Evolutionary conservation across 1,140 invertebrate genomes (phyloP).

Genomic region (Vanessa tameamea): DNA sequence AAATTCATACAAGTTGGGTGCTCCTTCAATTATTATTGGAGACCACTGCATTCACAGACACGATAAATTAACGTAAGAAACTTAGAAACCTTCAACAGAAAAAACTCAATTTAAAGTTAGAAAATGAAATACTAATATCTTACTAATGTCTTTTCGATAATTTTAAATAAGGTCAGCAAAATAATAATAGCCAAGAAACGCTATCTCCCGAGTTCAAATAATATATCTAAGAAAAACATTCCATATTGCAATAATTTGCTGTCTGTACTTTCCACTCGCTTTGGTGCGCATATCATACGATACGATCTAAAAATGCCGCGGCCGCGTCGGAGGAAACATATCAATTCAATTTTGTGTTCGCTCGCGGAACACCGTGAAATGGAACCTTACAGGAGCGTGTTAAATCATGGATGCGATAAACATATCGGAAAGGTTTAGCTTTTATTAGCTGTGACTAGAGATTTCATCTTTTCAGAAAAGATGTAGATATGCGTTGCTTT

Average conservation of each 20-base stretch:
- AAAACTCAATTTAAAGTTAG: too few relatives aligned
- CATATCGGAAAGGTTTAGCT: slow-evolving; percentile 62
- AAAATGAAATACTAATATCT: too few relatives aligned
- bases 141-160: too few relatives aligned
- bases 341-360: slow-evolving; percentile 75
- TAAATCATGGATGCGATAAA: slow-evolving; percentile 73
- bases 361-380: slow-evolving; percentile 62
- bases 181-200: too few relatives aligned
- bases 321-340: slow-evolving; percentile 69
- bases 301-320: slow-evolving; percentile 70
- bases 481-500: not conserved
- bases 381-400: slow-evolving; percentile 53
- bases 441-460: slow-evolving; percentile 61
- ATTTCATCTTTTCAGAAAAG: slow-evolving; percentile 26
- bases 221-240: too few relatives aligned
- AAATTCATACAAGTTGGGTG: too few relatives aligned
- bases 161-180: too few relatives aligned
- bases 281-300: slow-evolving; percentile 65
- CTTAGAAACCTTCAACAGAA: too few relatives aligned
- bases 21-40: too few relatives aligned
- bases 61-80: too few relatives aligned
- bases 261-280: slow-evolving; percentile 62
- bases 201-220: too few relatives aligned
- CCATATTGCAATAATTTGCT: slow-evolving; percentile 23
- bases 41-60: too few relatives aligned